Evolutionary conservation across 1,140 invertebrate genomes (phyloP).

Genomic region (Nasonia giraulti): DNA sequence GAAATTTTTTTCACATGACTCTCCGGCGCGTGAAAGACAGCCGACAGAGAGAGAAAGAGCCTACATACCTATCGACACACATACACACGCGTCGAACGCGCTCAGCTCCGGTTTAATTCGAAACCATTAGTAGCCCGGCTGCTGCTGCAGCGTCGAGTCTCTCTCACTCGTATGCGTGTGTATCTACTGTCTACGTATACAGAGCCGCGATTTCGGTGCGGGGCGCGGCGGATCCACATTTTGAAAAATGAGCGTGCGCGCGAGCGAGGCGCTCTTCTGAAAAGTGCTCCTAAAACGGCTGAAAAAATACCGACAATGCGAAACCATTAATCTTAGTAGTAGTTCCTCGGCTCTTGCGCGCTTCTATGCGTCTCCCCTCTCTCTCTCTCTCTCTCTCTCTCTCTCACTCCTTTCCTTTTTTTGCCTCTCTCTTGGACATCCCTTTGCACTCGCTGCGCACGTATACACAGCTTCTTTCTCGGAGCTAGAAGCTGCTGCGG

Average conservation of each 20-base stretch:
- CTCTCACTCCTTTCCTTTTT: conserved; percentile 18
- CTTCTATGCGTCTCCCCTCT: background rate
- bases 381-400: background rate
- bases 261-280: conserved; percentile 55
- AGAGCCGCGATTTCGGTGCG: conserved; percentile 57
- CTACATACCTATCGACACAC: conserved; percentile 7
- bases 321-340: conserved; percentile 66
- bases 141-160: too few relatives aligned
- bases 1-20: conserved; percentile 33
- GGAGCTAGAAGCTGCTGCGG: conserved; percentile 27
- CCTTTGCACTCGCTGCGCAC: conserved; percentile 55
- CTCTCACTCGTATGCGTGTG: background rate
- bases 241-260: conserved; percentile 64
- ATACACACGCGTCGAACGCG: conserved; percentile 12
- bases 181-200: background rate
- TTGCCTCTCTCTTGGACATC: conserved; percentile 52
- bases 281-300: conserved; percentile 66
- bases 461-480: conserved; percentile 47
- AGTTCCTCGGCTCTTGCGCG: conserved; percentile 12
- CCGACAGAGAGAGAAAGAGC: background rate
- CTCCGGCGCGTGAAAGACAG: conserved; percentile 13
- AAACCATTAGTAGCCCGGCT: conserved; percentile 59
- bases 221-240: conserved; percentile 57
- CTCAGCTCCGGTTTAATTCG: conserved; percentile 60
- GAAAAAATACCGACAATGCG: conserved; percentile 68